Conservation (phyloP, 2,888 invertebrate species). For the Cephus rjabovi region DNA sequence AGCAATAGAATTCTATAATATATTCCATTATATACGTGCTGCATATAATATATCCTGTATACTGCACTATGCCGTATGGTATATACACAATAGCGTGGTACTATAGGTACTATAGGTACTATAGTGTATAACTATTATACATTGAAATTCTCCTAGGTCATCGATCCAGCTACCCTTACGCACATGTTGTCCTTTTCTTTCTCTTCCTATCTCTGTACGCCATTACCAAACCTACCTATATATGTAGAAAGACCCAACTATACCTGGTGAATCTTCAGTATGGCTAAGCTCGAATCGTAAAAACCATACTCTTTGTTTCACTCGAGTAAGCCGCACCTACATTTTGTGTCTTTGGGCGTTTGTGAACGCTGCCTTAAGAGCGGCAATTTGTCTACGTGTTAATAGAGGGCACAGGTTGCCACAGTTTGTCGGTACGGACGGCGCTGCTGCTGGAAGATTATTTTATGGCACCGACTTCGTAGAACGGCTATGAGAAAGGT, state of each 20-base stretch:
- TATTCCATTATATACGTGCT: background rate
- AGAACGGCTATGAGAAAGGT: background rate
- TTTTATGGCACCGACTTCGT: background rate
- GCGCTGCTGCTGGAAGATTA: conserved; percentile 24
- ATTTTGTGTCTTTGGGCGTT: conserved; percentile 2
- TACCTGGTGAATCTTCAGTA: background rate
- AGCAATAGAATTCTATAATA: background rate
- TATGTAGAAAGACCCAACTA: background rate
- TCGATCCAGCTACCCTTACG: background rate
- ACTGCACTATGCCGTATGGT: background rate
- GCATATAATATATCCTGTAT: background rate
- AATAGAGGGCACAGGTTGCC: conserved; percentile 34
- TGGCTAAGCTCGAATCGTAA: background rate
- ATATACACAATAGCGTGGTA: background rate
- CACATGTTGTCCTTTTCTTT: background rate
- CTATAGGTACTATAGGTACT: too few relatives aligned
- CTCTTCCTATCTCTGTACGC: background rate
- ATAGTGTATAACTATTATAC: background rate
- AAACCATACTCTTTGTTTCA: background rate
- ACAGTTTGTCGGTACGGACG: conserved; percentile 24
- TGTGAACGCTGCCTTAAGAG: conserved; percentile 9
- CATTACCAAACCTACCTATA: background rate
- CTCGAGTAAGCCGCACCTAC: background rate
- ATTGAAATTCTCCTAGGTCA: background rate
- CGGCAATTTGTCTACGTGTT: conserved; percentile 32